A percentile compares a stretch with the other conserved stretches of the same genome.
These are phyloP conservation scores for Philaethria dido DNA, from an alignment of 2,888 invertebrate genomes.

Conservation along the genomic window DNA sequence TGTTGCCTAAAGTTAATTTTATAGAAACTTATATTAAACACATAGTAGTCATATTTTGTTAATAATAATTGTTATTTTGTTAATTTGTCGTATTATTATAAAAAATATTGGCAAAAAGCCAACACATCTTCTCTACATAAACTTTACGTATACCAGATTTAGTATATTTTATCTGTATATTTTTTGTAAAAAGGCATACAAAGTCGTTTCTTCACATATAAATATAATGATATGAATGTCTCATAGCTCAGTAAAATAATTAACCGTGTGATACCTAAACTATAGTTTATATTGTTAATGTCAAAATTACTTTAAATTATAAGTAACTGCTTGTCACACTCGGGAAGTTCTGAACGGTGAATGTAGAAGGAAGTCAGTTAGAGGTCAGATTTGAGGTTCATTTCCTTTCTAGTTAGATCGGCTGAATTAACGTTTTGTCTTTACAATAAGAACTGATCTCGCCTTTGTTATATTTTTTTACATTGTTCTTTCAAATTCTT, in stretches of 20 bases:
- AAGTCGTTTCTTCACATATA: neutral
- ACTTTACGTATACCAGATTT: no score
- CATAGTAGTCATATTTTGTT: no score
- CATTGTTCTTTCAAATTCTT: neutral
- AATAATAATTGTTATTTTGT: no score
- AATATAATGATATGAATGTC: neutral
- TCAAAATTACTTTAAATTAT: conserved; percentile 1
- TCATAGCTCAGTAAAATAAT: neutral
- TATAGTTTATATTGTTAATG: neutral
- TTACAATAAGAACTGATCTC: neutral
- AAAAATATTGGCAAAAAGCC: no score
- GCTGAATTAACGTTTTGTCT: conserved; percentile 7
- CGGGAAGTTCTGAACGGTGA: conserved; percentile 32
- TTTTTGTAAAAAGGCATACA: no score
- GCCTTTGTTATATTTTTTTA: neutral
- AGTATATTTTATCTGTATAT: no score
- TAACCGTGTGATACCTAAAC: neutral
- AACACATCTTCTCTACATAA: no score
- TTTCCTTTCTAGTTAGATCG: conserved; percentile 24
- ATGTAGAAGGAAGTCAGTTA: conserved; percentile 37
- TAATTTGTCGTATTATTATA: no score
- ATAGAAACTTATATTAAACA: no score
- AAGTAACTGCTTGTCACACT: conserved; percentile 2
- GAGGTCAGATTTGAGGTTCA: conserved; percentile 35
- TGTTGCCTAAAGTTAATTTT: no score